Evolutionary conservation across 2,888 invertebrate genomes (phyloP).

Genomic region (Fragum sueziense): DNA sequence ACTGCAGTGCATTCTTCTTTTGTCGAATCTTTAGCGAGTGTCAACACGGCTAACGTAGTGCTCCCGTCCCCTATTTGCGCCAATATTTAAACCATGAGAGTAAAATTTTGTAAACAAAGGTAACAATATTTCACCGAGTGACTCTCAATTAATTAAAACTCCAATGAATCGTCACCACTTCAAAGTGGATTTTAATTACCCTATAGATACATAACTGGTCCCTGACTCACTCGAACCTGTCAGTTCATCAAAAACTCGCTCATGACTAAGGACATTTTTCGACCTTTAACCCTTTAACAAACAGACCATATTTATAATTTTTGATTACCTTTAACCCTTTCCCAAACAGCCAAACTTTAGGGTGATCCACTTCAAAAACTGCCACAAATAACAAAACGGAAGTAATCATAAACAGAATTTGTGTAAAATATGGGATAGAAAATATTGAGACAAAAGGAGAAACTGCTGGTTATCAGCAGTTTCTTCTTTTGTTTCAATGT

Average conservation of each 20-base stretch:
- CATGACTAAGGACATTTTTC: conserved; percentile 11
- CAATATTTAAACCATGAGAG: background rate
- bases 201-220: background rate
- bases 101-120: background rate
- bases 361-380: too few relatives aligned
- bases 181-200: conserved; percentile 1
- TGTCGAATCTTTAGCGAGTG: too few relatives aligned
- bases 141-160: background rate
- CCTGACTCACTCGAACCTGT: background rate
- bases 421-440: background rate
- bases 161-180: background rate
- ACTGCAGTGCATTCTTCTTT: too few relatives aligned
- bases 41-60: too few relatives aligned
- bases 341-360: too few relatives aligned
- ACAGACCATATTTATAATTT: background rate
- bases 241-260: background rate
- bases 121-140: background rate
- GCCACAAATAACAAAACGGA: too few relatives aligned
- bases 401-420: too few relatives aligned
- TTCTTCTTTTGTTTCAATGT: too few relatives aligned
- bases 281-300: background rate
- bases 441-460: conserved; percentile 1
- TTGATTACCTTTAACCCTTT: too few relatives aligned
- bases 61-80: too few relatives aligned
- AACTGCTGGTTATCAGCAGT: too few relatives aligned